Evolutionary conservation across 2,113 vertebrate species (phyloP), one percentile per base, ranked within the genome.

Genomic region (Poicephalus gulielmi): DNA sequence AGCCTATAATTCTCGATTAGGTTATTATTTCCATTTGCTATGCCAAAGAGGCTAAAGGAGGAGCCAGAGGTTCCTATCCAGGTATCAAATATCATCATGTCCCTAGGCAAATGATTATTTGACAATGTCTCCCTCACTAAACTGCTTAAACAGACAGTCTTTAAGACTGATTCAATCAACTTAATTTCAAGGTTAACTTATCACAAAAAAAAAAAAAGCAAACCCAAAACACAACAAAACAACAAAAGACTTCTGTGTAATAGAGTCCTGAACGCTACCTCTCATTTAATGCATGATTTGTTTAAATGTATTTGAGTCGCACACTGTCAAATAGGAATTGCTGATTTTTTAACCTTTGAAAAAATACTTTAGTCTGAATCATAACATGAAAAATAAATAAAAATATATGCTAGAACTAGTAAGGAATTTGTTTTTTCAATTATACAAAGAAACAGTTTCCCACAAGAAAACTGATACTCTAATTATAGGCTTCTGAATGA

Each of bases 371-470:
- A 91, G 31, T 83, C 75, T 90, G 88, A 95, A 94, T 94, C 23
- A 13, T 86, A 94, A 68, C 67, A 89, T 62, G 90, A 96, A 95
- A 96, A 96, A 96, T 73, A 95, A 86, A 88, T 57, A 31, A 43
- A 74, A 77, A 79, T 12, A 82, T 71, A 91, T 94, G 67, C 95
- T n/a, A 93, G 77, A 97, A 80, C 44, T 52, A 53, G 57, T 64
- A 66, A 96, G 94, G 94, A 96, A 94, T 95, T 60, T 90, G 81
- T 95, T 77, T 92, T 96, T 95, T 96, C 95, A 81, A 20, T 96
- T 96, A 67, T 18, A 86, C 55, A 96, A 96, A 94, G 87, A 86
- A 93, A 73, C n/a, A 83, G 68, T 90, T 97, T 95, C 94, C 87
- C 95, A 89, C 82, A 94, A 91, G 92, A 86, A 96, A 97, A 83